A percentile compares a stretch with the other conserved stretches of the same genome.
Evolutionary conservation across 1,140 invertebrate genomes (phyloP).

Genomic region (Myzus persicae): DNA sequence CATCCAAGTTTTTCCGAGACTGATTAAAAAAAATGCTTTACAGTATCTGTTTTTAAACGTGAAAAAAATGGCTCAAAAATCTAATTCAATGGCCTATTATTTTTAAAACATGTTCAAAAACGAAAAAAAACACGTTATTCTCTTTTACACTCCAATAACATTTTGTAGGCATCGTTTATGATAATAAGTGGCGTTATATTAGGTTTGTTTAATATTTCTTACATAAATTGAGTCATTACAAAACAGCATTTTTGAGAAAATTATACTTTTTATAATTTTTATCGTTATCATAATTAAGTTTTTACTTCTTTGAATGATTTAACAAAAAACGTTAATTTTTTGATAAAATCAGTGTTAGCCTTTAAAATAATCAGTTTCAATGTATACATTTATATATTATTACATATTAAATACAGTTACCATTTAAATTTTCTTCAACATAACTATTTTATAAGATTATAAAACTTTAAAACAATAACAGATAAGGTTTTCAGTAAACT

Average conservation of each 20-base stretch:
- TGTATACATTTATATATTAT: neutral
- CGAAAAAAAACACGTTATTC: neutral
- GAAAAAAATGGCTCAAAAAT: neutral
- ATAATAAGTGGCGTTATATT: too few relatives aligned
- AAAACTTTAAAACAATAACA: neutral
- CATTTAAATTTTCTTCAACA: neutral
- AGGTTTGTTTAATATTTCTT: too few relatives aligned
- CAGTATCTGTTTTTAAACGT: neutral
- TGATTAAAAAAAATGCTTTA: neutral
- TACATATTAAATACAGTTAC: neutral
- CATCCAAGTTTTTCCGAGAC: neutral
- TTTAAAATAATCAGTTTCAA: neutral
- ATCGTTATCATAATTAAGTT: neutral
- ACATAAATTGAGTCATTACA: too few relatives aligned
- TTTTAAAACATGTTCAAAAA: neutral
- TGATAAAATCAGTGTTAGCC: neutral
- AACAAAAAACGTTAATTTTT: neutral
- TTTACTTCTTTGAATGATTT: neutral
- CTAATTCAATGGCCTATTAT: neutral
- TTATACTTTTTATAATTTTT: neutral
- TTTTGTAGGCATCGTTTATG: neutral
- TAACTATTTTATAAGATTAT: slow-evolving; percentile 4
- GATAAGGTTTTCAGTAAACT: neutral
- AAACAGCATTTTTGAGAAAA: neutral
- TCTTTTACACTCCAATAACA: neutral